phyloP scores from a whole-genome alignment of 2,888 invertebrate genomes.

The Blomia tropicalis region DNA sequence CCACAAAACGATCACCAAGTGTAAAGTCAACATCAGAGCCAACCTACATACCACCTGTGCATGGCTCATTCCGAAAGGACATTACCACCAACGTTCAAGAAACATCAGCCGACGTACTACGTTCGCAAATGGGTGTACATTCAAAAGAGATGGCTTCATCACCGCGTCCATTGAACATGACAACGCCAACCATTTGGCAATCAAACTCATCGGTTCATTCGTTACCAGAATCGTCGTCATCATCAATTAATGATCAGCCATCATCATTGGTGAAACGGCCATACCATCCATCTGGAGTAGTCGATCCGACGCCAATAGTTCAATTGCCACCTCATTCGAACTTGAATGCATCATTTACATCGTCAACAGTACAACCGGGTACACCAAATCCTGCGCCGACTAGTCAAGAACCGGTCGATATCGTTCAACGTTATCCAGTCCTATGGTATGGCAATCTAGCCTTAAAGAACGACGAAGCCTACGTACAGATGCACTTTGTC shows the following conservation, averaged over 20 bases:
- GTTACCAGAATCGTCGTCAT: slow-evolving; percentile 25
- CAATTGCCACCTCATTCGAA: not conserved
- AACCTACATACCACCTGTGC: not conserved
- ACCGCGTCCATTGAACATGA: slow-evolving; percentile 10
- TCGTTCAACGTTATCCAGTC: slow-evolving; percentile 59
- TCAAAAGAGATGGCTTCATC: not conserved
- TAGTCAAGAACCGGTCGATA: not conserved
- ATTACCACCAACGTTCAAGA: not conserved
- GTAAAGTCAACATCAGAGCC: not conserved
- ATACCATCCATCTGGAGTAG: not conserved
- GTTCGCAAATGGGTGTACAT: not conserved
- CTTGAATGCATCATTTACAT: not conserved
- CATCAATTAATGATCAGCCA: slow-evolving; percentile 1
- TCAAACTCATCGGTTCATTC: not conserved
- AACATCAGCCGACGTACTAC: not conserved
- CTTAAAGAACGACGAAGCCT: slow-evolving; percentile 87
- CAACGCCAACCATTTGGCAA: not conserved
- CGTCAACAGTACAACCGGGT: not conserved
- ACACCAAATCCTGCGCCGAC: not conserved
- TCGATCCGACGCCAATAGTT: no score
- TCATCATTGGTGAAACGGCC: not conserved
- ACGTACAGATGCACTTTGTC: slow-evolving; percentile 97
- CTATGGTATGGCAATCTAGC: slow-evolving; percentile 95
- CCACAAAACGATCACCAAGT: not conserved
- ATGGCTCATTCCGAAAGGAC: slow-evolving; percentile 4